Evolutionary conservation across 2,113 vertebrate species (phyloP).

Genomic region (Pungitius pungitius): DNA sequence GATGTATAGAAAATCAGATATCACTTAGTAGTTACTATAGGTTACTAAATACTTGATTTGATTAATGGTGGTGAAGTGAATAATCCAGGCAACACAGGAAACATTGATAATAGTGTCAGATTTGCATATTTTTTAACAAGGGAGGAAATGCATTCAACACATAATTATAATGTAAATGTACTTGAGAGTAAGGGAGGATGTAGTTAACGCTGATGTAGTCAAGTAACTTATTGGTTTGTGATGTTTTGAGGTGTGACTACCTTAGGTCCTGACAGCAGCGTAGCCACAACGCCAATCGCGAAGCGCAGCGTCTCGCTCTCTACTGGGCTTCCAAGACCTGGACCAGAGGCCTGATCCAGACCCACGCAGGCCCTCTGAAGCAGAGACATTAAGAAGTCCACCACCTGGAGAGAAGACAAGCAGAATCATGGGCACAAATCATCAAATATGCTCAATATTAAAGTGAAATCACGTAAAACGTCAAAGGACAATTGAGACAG

Average conservation of each 20-base stretch:
- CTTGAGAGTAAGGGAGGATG: background rate
- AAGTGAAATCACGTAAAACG: background rate
- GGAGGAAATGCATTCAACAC: no score
- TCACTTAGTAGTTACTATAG: no score
- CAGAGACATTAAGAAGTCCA: slow-evolving; percentile 86
- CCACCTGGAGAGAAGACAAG: slow-evolving; percentile 78
- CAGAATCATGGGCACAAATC: background rate
- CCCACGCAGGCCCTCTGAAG: slow-evolving; percentile 85
- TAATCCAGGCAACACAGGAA: no score
- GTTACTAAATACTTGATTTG: no score
- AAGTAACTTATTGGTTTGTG: background rate
- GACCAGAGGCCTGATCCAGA: slow-evolving; percentile 44
- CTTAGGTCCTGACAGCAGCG: slow-evolving; percentile 87
- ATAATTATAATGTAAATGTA: background rate
- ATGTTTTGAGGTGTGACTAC: slow-evolving; percentile 66
- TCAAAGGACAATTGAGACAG: background rate
- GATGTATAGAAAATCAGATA: no score
- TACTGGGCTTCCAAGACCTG: slow-evolving; percentile 61
- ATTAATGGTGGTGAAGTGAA: no score
- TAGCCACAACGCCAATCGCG: slow-evolving; percentile 91
- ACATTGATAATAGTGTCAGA: no score
- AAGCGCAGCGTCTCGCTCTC: slow-evolving; percentile 90
- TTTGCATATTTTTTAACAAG: no score
- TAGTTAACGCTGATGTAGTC: no score
- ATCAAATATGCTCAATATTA: background rate